Percentiles rank a stretch among this genome's conserved stretches.
These are phyloP conservation scores for Drosophila nasuta DNA, from an alignment of 1,140 invertebrate species.

Conservation along the genomic window DNA sequence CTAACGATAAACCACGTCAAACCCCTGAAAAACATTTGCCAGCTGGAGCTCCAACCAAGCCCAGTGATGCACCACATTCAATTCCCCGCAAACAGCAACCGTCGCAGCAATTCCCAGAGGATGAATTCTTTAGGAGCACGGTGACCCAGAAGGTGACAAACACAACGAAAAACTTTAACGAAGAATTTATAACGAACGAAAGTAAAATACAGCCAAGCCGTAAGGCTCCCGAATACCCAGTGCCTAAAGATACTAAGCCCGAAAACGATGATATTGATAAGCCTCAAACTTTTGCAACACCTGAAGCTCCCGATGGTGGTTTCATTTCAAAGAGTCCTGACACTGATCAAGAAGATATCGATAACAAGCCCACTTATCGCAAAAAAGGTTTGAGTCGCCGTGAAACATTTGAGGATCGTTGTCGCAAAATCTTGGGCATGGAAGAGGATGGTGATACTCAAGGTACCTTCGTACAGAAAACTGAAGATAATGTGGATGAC, in stretches of 20 bases:
- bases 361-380: conserved; percentile 53
- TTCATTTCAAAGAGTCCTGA: conserved; percentile 66
- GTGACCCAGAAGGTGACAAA: conserved; percentile 51
- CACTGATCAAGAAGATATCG: conserved; percentile 36
- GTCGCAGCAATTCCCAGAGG: conserved; percentile 33
- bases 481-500: conserved; percentile 28
- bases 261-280: conserved; percentile 3
- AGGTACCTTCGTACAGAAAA: conserved; percentile 48
- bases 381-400: conserved; percentile 85
- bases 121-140: conserved; percentile 54
- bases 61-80: not conserved
- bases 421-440: conserved; percentile 88
- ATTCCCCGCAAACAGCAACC: conserved; percentile 26
- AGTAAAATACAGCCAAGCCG: conserved; percentile 35
- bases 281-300: not conserved
- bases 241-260: conserved; percentile 1
- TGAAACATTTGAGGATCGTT: conserved; percentile 90
- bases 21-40: conserved; percentile 33
- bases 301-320: conserved; percentile 70
- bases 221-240: conserved; percentile 8
- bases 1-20: conserved; percentile 22
- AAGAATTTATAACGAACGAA: conserved; percentile 76
- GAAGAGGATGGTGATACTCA: conserved; percentile 82
- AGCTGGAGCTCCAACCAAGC: not conserved
- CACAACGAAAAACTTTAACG: conserved; percentile 57